Evolutionary conservation across 2,888 invertebrate genomes (phyloP).

Genomic region (Thelaira solivaga): DNA sequence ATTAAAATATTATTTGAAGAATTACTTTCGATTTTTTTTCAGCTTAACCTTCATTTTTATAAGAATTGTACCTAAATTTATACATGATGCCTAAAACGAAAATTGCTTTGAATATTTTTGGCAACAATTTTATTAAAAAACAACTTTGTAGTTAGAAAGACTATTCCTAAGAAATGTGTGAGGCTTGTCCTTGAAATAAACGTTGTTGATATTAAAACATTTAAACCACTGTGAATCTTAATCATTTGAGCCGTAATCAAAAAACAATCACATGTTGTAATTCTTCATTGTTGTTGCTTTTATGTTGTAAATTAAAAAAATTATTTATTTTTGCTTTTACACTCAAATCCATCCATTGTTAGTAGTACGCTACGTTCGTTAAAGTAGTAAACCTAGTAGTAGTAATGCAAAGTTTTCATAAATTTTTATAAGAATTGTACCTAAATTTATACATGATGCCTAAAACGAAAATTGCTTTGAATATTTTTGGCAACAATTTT

Average conservation of each 20-base stretch:
- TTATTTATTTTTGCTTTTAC: too few relatives aligned
- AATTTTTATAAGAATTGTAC: too few relatives aligned
- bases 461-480: neutral
- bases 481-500: neutral
- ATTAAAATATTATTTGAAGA: too few relatives aligned
- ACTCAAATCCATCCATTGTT: conserved; percentile 20
- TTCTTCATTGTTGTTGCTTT: conserved; percentile 35
- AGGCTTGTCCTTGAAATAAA: conserved; percentile 23
- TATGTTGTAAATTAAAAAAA: conserved; percentile 31
- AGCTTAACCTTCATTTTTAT: too few relatives aligned
- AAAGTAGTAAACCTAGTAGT: conserved; percentile 3
- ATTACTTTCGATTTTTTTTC: too few relatives aligned
- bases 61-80: too few relatives aligned
- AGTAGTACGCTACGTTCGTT: neutral
- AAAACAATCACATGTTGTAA: conserved; percentile 64
- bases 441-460: too few relatives aligned
- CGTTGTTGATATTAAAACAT: conserved; percentile 7
- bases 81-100: too few relatives aligned
- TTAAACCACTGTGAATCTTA: conserved; percentile 39
- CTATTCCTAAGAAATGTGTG: neutral
- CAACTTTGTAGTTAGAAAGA: conserved; percentile 28
- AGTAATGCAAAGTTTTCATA: neutral
- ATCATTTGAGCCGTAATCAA: conserved; percentile 53
- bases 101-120: neutral
- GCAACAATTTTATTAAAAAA: conserved; percentile 3